Conservation (phyloP, 2,888 invertebrate species). For the Cheilosia pagana region DNA sequence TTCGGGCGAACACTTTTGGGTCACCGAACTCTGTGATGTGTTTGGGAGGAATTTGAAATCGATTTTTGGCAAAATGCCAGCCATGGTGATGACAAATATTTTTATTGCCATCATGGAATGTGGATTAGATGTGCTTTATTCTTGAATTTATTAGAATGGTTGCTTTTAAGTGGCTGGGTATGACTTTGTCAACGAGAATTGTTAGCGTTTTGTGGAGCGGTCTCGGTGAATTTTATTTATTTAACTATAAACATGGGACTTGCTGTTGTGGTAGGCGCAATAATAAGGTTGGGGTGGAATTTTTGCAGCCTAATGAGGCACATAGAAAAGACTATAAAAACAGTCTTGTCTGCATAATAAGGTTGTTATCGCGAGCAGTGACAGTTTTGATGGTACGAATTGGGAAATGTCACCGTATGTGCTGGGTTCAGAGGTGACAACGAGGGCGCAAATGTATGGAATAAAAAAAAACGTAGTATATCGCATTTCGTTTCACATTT, state of each 20-base stretch:
- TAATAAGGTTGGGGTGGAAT: slow-evolving; percentile 1
- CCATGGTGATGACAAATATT: slow-evolving; percentile 70
- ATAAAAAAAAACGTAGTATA: too few species aligned
- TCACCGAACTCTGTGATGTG: slow-evolving; percentile 55
- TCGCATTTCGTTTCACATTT: too few species aligned
- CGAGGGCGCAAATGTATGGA: too few species aligned
- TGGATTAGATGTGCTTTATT: slow-evolving; percentile 71
- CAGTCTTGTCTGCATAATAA: neutral
- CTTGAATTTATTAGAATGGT: slow-evolving; percentile 69
- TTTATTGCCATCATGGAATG: slow-evolving; percentile 70
- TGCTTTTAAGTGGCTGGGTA: slow-evolving; percentile 66
- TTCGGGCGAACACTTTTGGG: slow-evolving; percentile 39
- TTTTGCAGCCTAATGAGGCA: slow-evolving; percentile 28
- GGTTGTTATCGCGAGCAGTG: neutral
- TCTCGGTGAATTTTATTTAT: slow-evolving; percentile 47
- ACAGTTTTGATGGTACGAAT: neutral
- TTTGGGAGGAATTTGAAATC: slow-evolving; percentile 31
- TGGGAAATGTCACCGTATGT: too few species aligned
- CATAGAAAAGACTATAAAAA: slow-evolving; percentile 19
- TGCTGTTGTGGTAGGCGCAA: slow-evolving; percentile 62
- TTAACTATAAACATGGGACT: slow-evolving; percentile 32
- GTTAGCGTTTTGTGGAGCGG: slow-evolving; percentile 29
- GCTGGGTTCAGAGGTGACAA: too few species aligned
- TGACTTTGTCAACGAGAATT: slow-evolving; percentile 64
- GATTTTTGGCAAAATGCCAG: slow-evolving; percentile 64